Evolutionary conservation across 2,888 invertebrate genomes (phyloP), one percentile per base, ranked within the genome.

Genomic region (Dynastes tityus): DNA sequence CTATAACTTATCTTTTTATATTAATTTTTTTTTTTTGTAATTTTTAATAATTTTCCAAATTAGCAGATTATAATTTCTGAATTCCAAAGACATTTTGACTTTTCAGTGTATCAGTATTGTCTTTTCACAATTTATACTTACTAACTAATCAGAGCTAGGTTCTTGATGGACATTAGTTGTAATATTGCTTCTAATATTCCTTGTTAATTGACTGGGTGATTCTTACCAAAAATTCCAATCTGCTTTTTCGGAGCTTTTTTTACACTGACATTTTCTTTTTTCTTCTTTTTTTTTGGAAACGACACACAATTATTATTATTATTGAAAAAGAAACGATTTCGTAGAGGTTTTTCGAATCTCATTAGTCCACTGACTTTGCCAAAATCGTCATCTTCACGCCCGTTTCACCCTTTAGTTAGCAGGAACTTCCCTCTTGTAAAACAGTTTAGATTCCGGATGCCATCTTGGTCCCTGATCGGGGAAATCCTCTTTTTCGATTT

Each of bases 401-500:
- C 2, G 0, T 51, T 51, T 55, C 40, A 27, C 32, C 13, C 0
- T 32, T 77, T 80, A 79, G 6, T 79, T 76, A 45, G 67, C 58
- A 37, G 83, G 81, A 16, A 84, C 83, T 79, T 88, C 88, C 51
- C 88, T 80, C 81, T 88, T 88, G 81, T 87, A 87, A 80, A 87
- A 87, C 9, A 87, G 82, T 79, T 87, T 87, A 75, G 83, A 85
- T 65, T 88, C 87, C 4, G 87, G 87, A 71, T 87, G 86, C 87
- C 87, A 88, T 82, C 87, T 84, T 58, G 86, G 87, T 81, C 82
- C 67, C 1, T 85, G 81, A 65, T 88, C 88, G 2, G 83, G 83
- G 76, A 83, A 84, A 79, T 88, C 88, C 78, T 88, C 88, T 77
- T 86, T 87, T 76, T 88, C 87, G 71, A 88, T 84, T 80, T 88